Conservation (phyloP, 2,797 vertebrate genomes). For the Falco biarmicus region DNA sequence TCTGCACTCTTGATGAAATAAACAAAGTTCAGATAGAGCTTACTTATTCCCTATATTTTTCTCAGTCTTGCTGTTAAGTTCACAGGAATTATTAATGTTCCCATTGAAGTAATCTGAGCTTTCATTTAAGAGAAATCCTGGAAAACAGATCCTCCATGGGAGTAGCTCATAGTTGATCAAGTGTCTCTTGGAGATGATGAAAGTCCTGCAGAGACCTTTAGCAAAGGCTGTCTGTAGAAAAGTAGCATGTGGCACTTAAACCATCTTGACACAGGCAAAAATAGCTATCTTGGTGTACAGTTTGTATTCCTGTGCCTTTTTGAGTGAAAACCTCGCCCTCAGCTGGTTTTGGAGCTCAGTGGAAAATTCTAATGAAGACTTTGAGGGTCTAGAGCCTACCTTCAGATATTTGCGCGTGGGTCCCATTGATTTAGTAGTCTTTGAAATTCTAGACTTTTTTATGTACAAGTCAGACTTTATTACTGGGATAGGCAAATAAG, state of each 20-base stretch:
- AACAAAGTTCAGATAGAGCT: not conserved
- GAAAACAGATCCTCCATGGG: not conserved
- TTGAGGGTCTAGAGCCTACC: not conserved
- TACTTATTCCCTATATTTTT: not conserved
- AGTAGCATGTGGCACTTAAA: not conserved
- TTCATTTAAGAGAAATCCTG: not conserved
- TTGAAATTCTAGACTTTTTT: not conserved
- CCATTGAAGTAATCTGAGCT: not conserved
- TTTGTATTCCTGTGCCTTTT: not conserved
- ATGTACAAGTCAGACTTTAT: not conserved
- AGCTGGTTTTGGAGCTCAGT: not conserved
- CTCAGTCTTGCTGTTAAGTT: not conserved
- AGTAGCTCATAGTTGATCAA: not conserved
- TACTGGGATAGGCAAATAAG: not conserved
- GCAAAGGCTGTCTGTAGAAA: not conserved
- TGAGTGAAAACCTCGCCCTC: not conserved
- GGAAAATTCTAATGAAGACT: not conserved
- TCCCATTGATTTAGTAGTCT: not conserved
- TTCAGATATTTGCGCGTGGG: not conserved
- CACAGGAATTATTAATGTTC: not conserved
- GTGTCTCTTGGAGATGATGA: not conserved
- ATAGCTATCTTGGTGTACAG: not conserved
- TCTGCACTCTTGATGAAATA: not conserved
- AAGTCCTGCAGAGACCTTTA: not conserved
- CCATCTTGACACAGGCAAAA: not conserved